Percentiles rank a stretch among this genome's conserved stretches.
These are phyloP conservation scores for Hippocampus mohnikei DNA, from an alignment of 2,113 vertebrate species.

Conservation along the genomic window DNA sequence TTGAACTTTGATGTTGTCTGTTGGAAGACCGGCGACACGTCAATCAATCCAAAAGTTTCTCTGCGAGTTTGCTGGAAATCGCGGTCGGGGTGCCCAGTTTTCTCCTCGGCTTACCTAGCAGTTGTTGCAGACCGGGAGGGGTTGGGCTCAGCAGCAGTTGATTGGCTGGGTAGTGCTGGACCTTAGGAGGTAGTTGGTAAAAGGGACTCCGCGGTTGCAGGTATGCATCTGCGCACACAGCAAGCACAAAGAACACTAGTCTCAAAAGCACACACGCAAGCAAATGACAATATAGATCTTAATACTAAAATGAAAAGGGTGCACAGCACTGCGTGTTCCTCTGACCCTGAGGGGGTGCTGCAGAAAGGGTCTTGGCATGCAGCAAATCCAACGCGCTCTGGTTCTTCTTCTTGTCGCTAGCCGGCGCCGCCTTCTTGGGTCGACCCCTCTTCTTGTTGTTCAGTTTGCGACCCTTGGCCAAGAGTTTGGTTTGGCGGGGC, in stretches of 20 bases:
- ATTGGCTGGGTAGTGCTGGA: conserved; percentile 86
- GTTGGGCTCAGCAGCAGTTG: conserved; percentile 87
- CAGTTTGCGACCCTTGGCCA: conserved; percentile 88
- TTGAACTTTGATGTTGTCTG: conserved; percentile 94
- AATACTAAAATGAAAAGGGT: background rate
- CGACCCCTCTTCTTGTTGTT: conserved; percentile 90
- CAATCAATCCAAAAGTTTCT: background rate
- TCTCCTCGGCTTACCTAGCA: conserved; percentile 81
- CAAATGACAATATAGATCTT: background rate
- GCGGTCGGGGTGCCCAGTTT: background rate
- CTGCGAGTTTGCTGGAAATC: background rate
- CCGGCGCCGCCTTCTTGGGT: conserved; percentile 86
- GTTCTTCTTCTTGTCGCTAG: conserved; percentile 88
- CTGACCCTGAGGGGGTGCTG: conserved; percentile 90
- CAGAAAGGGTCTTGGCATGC: conserved; percentile 85
- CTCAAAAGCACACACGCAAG: background rate
- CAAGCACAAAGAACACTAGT: background rate
- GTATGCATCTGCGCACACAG: conserved; percentile 79
- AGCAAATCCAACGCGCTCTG: conserved; percentile 89
- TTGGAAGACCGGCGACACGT: background rate
- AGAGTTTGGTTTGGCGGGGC: conserved; percentile 81
- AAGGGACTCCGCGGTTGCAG: conserved; percentile 91
- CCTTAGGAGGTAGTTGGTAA: conserved; percentile 98
- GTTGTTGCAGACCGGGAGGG: conserved; percentile 90
- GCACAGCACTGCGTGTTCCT: background rate